Evolutionary conservation across 2,113 vertebrate species (phyloP).

Genomic region (Telmatochromis sp.): DNA sequence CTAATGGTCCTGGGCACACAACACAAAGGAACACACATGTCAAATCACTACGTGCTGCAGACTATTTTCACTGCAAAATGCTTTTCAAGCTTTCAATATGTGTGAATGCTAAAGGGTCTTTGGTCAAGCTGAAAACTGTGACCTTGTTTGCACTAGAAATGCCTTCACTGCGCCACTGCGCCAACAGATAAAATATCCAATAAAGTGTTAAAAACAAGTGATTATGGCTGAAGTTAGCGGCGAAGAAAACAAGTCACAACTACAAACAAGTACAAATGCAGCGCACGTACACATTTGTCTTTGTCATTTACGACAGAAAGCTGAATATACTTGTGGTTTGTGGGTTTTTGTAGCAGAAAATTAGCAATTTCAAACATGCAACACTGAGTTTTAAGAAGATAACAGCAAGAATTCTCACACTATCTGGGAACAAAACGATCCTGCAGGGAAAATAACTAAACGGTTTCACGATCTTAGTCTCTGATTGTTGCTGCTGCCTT

Average conservation of each 20-base stretch:
- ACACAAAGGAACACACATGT: background rate
- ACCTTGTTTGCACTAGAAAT: background rate
- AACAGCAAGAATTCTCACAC: accelerated
- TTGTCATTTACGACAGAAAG: background rate
- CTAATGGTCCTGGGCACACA: background rate
- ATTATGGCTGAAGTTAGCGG: background rate
- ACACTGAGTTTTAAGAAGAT: background rate
- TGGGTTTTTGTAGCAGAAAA: background rate
- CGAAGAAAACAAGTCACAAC: background rate
- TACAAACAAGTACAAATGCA: background rate
- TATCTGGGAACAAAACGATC: background rate
- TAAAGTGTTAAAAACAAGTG: accelerated
- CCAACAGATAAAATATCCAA: background rate
- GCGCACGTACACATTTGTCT: accelerated
- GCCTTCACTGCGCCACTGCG: background rate
- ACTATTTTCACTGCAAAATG: background rate
- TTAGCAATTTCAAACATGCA: background rate
- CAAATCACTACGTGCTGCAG: background rate
- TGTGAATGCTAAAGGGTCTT: background rate
- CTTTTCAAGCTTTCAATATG: background rate
- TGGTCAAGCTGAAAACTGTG: background rate
- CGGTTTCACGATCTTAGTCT: background rate
- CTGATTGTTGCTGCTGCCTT: background rate
- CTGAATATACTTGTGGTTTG: background rate
- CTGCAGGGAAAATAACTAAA: background rate